Evolutionary conservation across 2,888 invertebrate genomes (phyloP).

Genomic region (Dilophus febrilis): DNA sequence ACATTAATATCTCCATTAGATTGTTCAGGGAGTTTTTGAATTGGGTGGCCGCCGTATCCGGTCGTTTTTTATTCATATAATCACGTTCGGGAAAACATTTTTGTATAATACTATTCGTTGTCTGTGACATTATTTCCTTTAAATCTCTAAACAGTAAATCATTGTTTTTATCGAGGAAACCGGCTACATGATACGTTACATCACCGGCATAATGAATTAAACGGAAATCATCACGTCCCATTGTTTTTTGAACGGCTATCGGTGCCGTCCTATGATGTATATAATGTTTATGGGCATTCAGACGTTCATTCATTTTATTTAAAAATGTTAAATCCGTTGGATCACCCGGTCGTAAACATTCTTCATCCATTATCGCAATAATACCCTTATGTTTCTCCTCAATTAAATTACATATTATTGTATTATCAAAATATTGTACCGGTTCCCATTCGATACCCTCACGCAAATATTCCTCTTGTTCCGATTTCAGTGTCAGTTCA

Average conservation of each 20-base stretch:
- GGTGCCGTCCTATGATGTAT: slow-evolving; percentile 67
- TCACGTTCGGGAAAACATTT: slow-evolving; percentile 45
- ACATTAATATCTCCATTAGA: slow-evolving; percentile 76
- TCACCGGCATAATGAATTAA: slow-evolving; percentile 84
- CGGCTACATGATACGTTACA: slow-evolving; percentile 73
- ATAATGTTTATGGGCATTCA: slow-evolving; percentile 65
- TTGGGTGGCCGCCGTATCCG: slow-evolving; percentile 79
- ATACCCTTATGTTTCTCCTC: slow-evolving; percentile 82
- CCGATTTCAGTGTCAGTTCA: slow-evolving; percentile 74
- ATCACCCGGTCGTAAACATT: slow-evolving; percentile 79
- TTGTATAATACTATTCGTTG: slow-evolving; percentile 45
- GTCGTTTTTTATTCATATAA: slow-evolving; percentile 58
- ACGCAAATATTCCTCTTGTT: slow-evolving; percentile 79
- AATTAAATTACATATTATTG: slow-evolving; percentile 81
- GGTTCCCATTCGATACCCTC: slow-evolving; percentile 88
- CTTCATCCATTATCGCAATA: slow-evolving; percentile 76
- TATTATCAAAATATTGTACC: slow-evolving; percentile 81
- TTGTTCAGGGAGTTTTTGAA: slow-evolving; percentile 76
- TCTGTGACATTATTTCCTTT: slow-evolving; percentile 63
- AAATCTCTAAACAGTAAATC: slow-evolving; percentile 78
- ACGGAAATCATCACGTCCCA: slow-evolving; percentile 81
- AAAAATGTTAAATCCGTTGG: slow-evolving; percentile 68
- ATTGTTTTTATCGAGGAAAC: slow-evolving; percentile 88
- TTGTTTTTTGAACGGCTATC: slow-evolving; percentile 60
- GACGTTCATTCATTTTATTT: slow-evolving; percentile 55